Evolutionary conservation across 1,140 invertebrate species (phyloP).

Genomic region (Temnothorax nylanderi): DNA sequence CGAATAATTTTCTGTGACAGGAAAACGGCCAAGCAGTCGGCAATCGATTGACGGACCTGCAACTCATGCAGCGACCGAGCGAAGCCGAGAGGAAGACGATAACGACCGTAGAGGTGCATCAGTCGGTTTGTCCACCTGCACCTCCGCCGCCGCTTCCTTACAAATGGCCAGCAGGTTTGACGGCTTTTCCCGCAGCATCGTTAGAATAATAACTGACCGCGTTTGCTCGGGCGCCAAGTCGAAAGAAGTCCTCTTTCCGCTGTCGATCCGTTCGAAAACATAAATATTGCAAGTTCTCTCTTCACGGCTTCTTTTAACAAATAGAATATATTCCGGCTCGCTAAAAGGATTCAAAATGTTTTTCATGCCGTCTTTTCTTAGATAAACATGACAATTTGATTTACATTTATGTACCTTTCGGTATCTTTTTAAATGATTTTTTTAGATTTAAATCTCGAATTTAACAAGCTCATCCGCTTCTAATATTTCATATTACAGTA

Average conservation of each 20-base stretch:
- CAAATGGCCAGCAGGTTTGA: slow-evolving; percentile 82
- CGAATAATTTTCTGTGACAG: slow-evolving; percentile 62
- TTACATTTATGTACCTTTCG: neutral
- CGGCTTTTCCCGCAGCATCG: slow-evolving; percentile 40
- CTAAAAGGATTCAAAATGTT: neutral
- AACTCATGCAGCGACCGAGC: slow-evolving; percentile 71
- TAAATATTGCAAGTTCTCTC: neutral
- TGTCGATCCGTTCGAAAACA: neutral
- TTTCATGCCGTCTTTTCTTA: neutral
- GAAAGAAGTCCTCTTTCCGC: neutral
- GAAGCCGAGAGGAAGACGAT: slow-evolving; percentile 81
- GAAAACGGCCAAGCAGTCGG: slow-evolving; percentile 75
- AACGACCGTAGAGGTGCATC: slow-evolving; percentile 84
- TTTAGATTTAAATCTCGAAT: neutral
- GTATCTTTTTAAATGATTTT: neutral
- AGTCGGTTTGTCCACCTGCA: slow-evolving; percentile 81
- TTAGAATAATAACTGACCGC: slow-evolving; percentile 48
- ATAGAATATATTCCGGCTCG: neutral
- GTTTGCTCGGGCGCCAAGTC: neutral
- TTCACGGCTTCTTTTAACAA: neutral
- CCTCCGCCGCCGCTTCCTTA: slow-evolving; percentile 82
- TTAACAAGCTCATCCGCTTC: neutral
- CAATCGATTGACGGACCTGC: slow-evolving; percentile 66
- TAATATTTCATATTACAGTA: neutral
- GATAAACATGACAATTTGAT: neutral